These are phyloP conservation scores for Tribolium castaneum DNA, from an alignment of 1,140 invertebrate species.

Conservation along the genomic window DNA sequence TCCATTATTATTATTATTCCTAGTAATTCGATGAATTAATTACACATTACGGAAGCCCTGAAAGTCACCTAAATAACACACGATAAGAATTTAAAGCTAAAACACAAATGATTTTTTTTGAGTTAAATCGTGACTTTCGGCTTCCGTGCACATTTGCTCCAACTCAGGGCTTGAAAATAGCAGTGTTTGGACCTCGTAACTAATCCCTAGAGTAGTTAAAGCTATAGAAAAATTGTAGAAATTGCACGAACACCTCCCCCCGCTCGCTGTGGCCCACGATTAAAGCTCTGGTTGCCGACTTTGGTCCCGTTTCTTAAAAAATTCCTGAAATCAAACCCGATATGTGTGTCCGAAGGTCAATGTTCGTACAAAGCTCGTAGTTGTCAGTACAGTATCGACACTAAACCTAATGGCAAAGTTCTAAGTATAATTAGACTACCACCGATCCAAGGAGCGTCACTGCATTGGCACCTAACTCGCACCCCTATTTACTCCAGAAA, in stretches of 20 bases:
- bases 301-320: constrained; percentile 20
- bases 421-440: neutral
- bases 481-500: constrained; percentile 8
- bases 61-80: too few species aligned
- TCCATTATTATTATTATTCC: neutral
- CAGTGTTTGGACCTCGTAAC: constrained; percentile 17
- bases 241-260: constrained; percentile 12
- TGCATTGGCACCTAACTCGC: neutral
- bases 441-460: constrained; percentile 4
- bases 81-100: too few species aligned
- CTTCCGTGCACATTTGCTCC: neutral
- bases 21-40: neutral
- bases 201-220: constrained; percentile 26
- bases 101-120: too few species aligned
- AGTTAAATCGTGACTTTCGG: too few species aligned
- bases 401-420: constrained; percentile 10
- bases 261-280: neutral
- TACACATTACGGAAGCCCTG: neutral
- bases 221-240: constrained; percentile 25
- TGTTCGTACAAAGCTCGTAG: constrained; percentile 29
- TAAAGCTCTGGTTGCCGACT: constrained; percentile 17
- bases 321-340: neutral
- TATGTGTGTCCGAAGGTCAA: constrained; percentile 5
- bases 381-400: constrained; percentile 24
- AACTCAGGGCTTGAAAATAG: constrained; percentile 26